Base-by-base conservation (phyloP, 2,888 invertebrate genomes). In the Volucella zonaria region DNA sequence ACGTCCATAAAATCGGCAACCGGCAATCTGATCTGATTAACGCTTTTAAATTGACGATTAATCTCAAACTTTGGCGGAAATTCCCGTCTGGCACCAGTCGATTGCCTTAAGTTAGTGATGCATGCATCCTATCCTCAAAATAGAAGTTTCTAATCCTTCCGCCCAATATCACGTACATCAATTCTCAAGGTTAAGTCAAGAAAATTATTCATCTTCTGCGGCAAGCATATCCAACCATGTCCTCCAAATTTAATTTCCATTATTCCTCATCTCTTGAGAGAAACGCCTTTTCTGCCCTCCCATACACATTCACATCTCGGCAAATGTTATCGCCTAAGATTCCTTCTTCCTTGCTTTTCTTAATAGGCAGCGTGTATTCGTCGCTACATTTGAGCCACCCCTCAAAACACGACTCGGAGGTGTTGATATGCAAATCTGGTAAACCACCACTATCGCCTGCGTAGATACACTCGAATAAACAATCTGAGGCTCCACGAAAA, bases 191-290 rank as follows among this genome's bases (percentile, higher is more conserved):
- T 11, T 31, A 8, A 23, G 52, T n/a, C 31, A 12, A 3, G 45
- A 45, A 75, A 83, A 66, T 68, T 78, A 78, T 74, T 67, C 56
- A 73, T 66, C 52, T 10, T 49, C 45, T 54, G 47, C 3, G 52
- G 64, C n/a, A 59, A 45, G 61, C 56, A 62, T 62, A 77, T 45
- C 75, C 62, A 71, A 45, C 40, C 59, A 71, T 61, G 66, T 51
- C 61, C 76, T 76, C 42, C 51, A 67, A 80, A 83, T 83, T 80
- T 83, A 76, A 83, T 80, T 76, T 75, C 83, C 70, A 80, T 83
- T 80, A 80, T 51, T 31, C 51, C n/a, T 38, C 54, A 66, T 54
- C 79, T 68, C 79, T 18, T 14, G 59, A 58, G 56, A 59, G 18
- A 43, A 4, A 10, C 12, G 8, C 8, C 1, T 12, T 3, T 38